Evolutionary conservation across 2,113 vertebrate species (phyloP).

Genomic region (Protobothrops flavoviridis): DNA sequence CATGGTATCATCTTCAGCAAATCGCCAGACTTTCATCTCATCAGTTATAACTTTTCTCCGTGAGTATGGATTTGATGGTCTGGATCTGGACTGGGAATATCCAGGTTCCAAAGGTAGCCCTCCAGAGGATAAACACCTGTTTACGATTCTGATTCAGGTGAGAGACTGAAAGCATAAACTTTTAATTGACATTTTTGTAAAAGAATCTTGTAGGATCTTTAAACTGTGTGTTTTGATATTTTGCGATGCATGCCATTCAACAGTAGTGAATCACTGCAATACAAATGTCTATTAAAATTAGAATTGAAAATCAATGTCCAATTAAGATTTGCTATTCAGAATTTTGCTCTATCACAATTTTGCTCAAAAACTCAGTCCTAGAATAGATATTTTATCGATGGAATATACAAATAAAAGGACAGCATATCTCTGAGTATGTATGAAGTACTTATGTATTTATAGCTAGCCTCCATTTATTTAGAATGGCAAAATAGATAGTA

Average conservation of each 20-base stretch:
- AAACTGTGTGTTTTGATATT: slow-evolving; percentile 18
- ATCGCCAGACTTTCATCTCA: slow-evolving; percentile 66
- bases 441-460: neutral
- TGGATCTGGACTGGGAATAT: slow-evolving; percentile 73
- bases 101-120: slow-evolving; percentile 66
- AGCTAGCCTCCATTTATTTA: neutral
- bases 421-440: neutral
- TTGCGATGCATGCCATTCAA: neutral
- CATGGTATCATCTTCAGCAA: slow-evolving; percentile 63
- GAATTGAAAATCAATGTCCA: neutral
- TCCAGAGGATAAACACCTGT: slow-evolving; percentile 63
- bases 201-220: neutral
- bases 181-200: neutral
- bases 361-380: neutral
- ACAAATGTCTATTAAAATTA: neutral
- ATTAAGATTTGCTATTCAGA: neutral
- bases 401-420: neutral
- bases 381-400: neutral
- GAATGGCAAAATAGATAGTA: neutral
- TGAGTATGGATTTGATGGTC: slow-evolving; percentile 67
- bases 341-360: neutral
- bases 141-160: slow-evolving; percentile 67
- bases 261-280: neutral
- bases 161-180: neutral
- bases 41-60: slow-evolving; percentile 66